Evolutionary conservation across 2,113 vertebrate species (phyloP).

Genomic region (Amphiprion percula): DNA sequence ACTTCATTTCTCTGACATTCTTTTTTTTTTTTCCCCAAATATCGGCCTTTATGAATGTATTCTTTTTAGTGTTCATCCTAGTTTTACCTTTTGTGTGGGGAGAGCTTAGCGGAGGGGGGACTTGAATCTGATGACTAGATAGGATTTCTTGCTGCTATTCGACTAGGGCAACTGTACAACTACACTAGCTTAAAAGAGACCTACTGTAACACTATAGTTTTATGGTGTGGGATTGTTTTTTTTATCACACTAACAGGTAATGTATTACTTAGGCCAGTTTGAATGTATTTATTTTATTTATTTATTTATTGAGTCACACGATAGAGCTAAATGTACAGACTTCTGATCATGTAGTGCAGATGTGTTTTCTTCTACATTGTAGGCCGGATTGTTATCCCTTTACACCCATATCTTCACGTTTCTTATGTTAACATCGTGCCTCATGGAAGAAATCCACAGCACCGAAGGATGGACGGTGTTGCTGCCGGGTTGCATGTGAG

Average conservation of each 20-base stretch:
- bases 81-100: slow-evolving; percentile 13
- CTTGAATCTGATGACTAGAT: slow-evolving; percentile 28
- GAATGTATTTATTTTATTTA: slow-evolving; percentile 74
- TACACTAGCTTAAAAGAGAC: slow-evolving; percentile 45
- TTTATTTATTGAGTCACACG: slow-evolving; percentile 39
- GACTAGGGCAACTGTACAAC: slow-evolving; percentile 36
- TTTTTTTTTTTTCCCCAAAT: slow-evolving; percentile 9
- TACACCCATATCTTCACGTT: slow-evolving; percentile 25
- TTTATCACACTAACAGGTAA: slow-evolving; percentile 35
- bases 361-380: not conserved
- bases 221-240: slow-evolving; percentile 25
- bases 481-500: slow-evolving; percentile 21
- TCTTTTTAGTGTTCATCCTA: slow-evolving; percentile 9
- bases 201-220: slow-evolving; percentile 24
- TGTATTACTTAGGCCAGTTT: slow-evolving; percentile 47
- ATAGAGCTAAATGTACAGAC: slow-evolving; percentile 13
- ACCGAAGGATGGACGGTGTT: not conserved
- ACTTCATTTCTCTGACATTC: not conserved
- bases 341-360: slow-evolving; percentile 15
- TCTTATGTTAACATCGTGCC: slow-evolving; percentile 67
- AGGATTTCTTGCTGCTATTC: slow-evolving; percentile 68
- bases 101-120: slow-evolving; percentile 14
- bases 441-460: slow-evolving; percentile 36
- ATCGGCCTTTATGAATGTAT: slow-evolving; percentile 47
- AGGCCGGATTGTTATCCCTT: slow-evolving; percentile 19